Evolutionary conservation across 37 sponge, comb jelly and placozoan species (phyloP).

Genomic region (Spongilla lacustris): DNA sequence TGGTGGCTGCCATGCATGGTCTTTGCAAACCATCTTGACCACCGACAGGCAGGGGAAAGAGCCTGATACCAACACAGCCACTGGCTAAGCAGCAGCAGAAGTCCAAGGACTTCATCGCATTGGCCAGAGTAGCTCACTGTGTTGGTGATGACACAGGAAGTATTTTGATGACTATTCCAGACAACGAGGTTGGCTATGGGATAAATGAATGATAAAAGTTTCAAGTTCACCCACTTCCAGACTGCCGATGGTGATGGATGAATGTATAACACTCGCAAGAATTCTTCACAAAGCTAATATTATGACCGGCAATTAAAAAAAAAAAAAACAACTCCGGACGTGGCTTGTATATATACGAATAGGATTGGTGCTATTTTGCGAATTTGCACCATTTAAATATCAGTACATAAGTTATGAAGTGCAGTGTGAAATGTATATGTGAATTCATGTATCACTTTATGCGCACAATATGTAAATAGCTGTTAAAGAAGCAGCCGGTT

Average conservation of each 20-base stretch:
- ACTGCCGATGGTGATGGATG: conserved; percentile 49
- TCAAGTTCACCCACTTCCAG: conserved; percentile 13
- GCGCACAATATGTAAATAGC: too few relatives aligned
- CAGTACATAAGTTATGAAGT: too few relatives aligned
- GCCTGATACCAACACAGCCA: conserved; percentile 43
- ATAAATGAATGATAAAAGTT: not conserved
- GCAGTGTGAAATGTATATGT: too few relatives aligned
- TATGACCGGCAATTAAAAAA: conserved; percentile 38
- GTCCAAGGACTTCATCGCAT: conserved; percentile 24
- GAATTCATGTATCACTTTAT: too few relatives aligned
- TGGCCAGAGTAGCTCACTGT: not conserved
- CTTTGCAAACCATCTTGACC: conserved; percentile 50
- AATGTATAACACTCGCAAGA: conserved; percentile 53
- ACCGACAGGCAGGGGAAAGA: conserved; percentile 23
- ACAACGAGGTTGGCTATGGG: conserved; percentile 23
- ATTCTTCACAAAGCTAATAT: conserved; percentile 28
- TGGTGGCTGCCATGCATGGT: conserved; percentile 13
- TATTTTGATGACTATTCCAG: not conserved
- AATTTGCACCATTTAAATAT: too few relatives aligned
- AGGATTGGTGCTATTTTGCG: too few relatives aligned
- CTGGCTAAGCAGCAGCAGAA: conserved; percentile 58
- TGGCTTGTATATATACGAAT: too few relatives aligned
- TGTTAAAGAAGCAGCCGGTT: too few relatives aligned
- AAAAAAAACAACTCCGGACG: too few relatives aligned
- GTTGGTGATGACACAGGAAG: conserved; percentile 29